These are phyloP conservation scores for Dilophus febrilis DNA, from an alignment of 2,888 invertebrate genomes.

Conservation along the genomic window DNA sequence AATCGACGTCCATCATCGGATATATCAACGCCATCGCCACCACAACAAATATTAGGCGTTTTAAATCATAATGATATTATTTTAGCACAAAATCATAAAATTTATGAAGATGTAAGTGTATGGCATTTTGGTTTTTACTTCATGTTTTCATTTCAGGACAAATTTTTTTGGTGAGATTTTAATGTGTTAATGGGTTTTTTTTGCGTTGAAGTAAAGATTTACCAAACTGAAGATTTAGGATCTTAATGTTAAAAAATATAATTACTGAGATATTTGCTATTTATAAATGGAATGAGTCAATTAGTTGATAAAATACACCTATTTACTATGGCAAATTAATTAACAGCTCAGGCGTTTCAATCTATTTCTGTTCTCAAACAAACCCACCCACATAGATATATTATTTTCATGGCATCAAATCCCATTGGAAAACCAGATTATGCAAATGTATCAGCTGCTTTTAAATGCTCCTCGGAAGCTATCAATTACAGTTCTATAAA, in stretches of 20 bases:
- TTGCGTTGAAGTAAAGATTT: neutral
- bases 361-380: too few relatives aligned
- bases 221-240: neutral
- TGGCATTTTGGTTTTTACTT: neutral
- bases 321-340: too few relatives aligned
- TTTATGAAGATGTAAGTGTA: constrained; percentile 24
- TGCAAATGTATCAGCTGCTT: too few relatives aligned
- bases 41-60: constrained; percentile 8
- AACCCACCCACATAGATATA: too few relatives aligned
- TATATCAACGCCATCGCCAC: constrained; percentile 25
- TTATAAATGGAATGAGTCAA: too few relatives aligned
- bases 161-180: too few relatives aligned
- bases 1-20: constrained; percentile 20
- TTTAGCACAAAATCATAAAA: constrained; percentile 20
- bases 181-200: neutral
- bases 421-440: too few relatives aligned
- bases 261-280: neutral
- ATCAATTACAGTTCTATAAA: too few relatives aligned
- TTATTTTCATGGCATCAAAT: too few relatives aligned
- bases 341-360: too few relatives aligned
- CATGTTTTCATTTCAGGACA: neutral
- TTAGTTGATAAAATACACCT: too few relatives aligned
- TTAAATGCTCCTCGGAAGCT: too few relatives aligned
- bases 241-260: neutral
- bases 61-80: constrained; percentile 16